phyloP scores from a whole-genome alignment of 2,113 vertebrate genomes.

The Oceanodroma tethys region DNA sequence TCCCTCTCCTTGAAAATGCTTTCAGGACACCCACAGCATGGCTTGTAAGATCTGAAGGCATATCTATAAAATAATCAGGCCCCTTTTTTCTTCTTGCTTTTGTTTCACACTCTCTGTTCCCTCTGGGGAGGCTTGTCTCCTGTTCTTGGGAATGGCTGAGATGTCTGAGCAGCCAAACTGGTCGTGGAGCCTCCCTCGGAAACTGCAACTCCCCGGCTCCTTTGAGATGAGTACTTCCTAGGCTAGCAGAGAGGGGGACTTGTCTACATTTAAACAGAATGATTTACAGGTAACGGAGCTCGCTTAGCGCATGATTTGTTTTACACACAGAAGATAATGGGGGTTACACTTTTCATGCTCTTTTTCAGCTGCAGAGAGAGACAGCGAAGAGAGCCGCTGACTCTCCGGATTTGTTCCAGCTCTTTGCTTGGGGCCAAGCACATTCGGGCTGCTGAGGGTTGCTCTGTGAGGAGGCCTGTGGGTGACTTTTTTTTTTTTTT shows the following conservation, averaged over 20 bases:
- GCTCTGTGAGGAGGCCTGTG: not conserved
- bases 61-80: not conserved
- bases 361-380: not conserved
- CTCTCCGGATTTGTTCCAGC: not conserved
- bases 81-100: not conserved
- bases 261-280: not conserved
- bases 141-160: rapidly evolving
- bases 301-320: not conserved
- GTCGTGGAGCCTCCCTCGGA: rapidly evolving
- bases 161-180: not conserved
- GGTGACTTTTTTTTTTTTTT: not conserved
- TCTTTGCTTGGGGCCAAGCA: not conserved
- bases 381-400: not conserved
- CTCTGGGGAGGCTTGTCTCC: not conserved
- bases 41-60: not conserved
- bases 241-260: not conserved
- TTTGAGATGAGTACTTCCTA: not conserved
- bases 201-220: rapidly evolving
- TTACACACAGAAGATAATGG: not conserved
- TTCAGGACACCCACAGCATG: not conserved
- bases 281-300: not conserved
- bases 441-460: not conserved
- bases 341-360: not conserved
- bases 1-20: not conserved
- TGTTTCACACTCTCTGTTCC: not conserved